Evolutionary conservation across 2,888 invertebrate species (phyloP).

Genomic region (Thera obeliscata): DNA sequence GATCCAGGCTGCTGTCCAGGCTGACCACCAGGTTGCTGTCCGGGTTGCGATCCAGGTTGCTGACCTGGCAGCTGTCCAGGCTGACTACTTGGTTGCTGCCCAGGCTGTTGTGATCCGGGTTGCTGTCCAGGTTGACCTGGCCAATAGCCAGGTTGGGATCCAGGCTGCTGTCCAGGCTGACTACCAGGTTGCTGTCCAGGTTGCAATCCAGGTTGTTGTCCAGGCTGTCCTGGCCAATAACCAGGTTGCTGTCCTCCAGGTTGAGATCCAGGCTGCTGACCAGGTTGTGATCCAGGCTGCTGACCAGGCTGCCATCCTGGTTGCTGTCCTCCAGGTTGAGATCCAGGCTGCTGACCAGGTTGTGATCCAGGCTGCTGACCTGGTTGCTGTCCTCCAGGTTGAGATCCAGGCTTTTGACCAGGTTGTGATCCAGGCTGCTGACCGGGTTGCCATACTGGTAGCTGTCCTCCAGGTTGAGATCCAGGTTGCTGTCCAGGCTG

Average conservation of each 20-base stretch:
- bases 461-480: not conserved
- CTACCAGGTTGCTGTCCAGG: constrained; percentile 8
- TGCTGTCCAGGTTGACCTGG: constrained; percentile 42
- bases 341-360: constrained; percentile 26
- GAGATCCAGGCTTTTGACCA: not conserved
- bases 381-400: constrained; percentile 39
- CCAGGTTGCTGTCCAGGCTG: not conserved
- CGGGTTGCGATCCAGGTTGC: constrained; percentile 2
- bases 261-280: constrained; percentile 45
- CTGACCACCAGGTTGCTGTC: not conserved
- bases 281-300: constrained; percentile 16
- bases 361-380: constrained; percentile 36
- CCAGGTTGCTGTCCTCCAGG: constrained; percentile 42
- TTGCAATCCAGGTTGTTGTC: not conserved
- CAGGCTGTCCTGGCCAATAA: constrained; percentile 37
- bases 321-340: constrained; percentile 4
- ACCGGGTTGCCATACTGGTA: constrained; percentile 37
- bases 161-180: constrained; percentile 5
- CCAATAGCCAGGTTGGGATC: constrained; percentile 17
- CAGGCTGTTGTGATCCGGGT: constrained; percentile 38
- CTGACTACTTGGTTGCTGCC: constrained; percentile 34
- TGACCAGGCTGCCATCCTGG: constrained; percentile 41
- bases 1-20: constrained; percentile 3
- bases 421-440: constrained; percentile 34
- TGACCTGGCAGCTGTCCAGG: constrained; percentile 6